Base-by-base conservation (phyloP, 2,797 vertebrate genomes). In the Momotus momota region DNA sequence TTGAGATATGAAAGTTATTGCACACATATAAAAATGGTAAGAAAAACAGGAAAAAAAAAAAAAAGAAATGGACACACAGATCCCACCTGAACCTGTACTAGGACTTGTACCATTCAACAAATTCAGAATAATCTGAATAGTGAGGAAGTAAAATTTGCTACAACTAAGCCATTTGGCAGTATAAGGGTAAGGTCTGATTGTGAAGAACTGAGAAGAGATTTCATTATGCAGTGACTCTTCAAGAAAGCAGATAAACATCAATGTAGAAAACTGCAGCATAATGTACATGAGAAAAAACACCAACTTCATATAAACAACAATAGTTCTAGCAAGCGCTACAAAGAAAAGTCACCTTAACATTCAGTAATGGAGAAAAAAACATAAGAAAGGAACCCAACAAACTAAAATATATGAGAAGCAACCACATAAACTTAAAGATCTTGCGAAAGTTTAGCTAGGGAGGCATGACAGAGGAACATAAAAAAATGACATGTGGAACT, bases 281-380 rank as follows among this genome's bases (percentile, higher is more conserved):
- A 29, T 1, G 12, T 45, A 70, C 23, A 23, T 2, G 7, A 38
- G 15, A 49, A 89, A 79, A 85, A 65, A 5, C 27, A 69, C 5
- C 14, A 65, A 40, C 51, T 70, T 85, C n/a, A 14, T 5, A 15
- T 0, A 40, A 51, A 71, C 12, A 16, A 40, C 0, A 0, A 33
- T 4, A 66, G 16, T 41, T 79, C 41, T 20, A 73, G 11, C 23
- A 57, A 81, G 12, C 25, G 27, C 38, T 75, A 57, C 6, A 19
- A 54, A 40, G 19, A 43, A 49, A 58, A 80, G 25, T n/a, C 51
- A 90, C 14, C 17, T 55, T 33, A 31, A 22, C 21, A 48, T 27
- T 43, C 38, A 89, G 29, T 40, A 87, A 80, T 0, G 4, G 66
- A 20, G 73, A 66, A 91, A 93, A 93, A 58, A 35, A 70, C 25